Evolutionary conservation across 1,140 invertebrate species (phyloP), one percentile per base, ranked within the genome.

Genomic region (Galendromus occidentalis): DNA sequence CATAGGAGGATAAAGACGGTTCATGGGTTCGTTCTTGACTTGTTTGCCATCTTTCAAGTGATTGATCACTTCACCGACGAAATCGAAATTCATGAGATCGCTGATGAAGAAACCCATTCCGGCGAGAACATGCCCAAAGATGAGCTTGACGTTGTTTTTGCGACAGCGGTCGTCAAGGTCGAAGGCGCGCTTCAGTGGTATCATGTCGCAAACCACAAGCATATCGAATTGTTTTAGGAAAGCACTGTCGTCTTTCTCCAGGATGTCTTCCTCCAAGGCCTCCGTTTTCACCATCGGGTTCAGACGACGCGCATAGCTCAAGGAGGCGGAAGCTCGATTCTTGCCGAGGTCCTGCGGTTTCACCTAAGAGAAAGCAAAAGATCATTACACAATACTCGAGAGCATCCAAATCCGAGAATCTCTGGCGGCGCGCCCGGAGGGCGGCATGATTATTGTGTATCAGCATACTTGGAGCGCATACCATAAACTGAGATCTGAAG

Each of bases 121-220:
- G 51, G 51, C 1, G 14, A 59, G 51, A 18, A 94, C 87, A 78
- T 92, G 88, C 0, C 87, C 87, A 71, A 84, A 84, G 71, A 90
- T 87, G 71, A 96, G 92, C 71, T 88, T 86, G 1, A 92, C 83
- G 22, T 83, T 83, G 42, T 83, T 33, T 22, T 85, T 80, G 20
- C 85, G 82, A 72, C 92, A 95, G 55, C 85, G 81, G 12, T 81
- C 78, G 75, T 95, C 86, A 1, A 97, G 80, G 69, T 82, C 81
- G 29, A 85, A 91, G 76, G 71, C 86, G 81, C 29, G 82, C 77
- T 33, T 83, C 81, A 47, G 80, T 80, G 69, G 86, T 83, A 64
- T 85, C 83, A 5, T 86, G 1, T 86, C 84, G 73, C 88, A 85
- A 0, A 97, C 83, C 1, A 97, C 84, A 12, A 63, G 45, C 33